Conservation (phyloP, 1,140 invertebrate genomes). For the Potamilus streckersoni region DNA sequence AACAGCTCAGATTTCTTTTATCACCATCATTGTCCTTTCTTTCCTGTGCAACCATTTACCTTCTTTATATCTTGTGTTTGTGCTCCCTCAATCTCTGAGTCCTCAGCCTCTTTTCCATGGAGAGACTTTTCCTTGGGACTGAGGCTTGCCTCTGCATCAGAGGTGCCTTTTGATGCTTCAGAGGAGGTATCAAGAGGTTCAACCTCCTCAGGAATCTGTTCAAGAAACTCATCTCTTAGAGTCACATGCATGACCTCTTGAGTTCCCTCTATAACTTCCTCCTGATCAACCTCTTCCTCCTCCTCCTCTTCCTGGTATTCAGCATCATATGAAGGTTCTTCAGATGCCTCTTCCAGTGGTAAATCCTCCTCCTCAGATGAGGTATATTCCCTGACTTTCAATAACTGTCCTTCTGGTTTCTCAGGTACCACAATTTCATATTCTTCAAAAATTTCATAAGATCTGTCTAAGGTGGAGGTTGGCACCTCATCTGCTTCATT, state of each 20-base stretch:
- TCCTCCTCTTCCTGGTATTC: slow-evolving; percentile 11
- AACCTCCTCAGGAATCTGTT: slow-evolving; percentile 26
- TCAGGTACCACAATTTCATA: slow-evolving; percentile 16
- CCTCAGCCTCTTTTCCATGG: slow-evolving; percentile 16
- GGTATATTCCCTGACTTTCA: slow-evolving; percentile 26
- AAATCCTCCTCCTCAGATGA: slow-evolving; percentile 27
- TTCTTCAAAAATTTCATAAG: slow-evolving; percentile 29
- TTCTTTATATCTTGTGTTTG: slow-evolving; percentile 3
- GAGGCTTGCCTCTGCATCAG: slow-evolving; percentile 27
- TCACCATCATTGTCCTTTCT: no score
- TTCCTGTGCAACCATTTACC: slow-evolving; percentile 14
- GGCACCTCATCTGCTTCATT: no score
- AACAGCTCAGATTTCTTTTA: no score
- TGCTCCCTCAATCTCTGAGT: slow-evolving; percentile 6
- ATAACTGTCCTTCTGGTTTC: slow-evolving; percentile 4
- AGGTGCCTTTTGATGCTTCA: slow-evolving; percentile 17
- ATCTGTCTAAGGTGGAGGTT: no score
- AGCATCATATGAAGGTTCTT: slow-evolving; percentile 1
- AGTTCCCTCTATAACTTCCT: slow-evolving; percentile 1
- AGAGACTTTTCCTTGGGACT: slow-evolving; percentile 21
- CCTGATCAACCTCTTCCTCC: slow-evolving; percentile 5
- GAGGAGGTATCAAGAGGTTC: slow-evolving; percentile 26
- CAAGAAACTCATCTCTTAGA: slow-evolving; percentile 20
- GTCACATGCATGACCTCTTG: neutral
- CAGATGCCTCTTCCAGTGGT: slow-evolving; percentile 29